Evolutionary conservation across 1,140 invertebrate species (phyloP).

Genomic region (Plutomurus gul): DNA sequence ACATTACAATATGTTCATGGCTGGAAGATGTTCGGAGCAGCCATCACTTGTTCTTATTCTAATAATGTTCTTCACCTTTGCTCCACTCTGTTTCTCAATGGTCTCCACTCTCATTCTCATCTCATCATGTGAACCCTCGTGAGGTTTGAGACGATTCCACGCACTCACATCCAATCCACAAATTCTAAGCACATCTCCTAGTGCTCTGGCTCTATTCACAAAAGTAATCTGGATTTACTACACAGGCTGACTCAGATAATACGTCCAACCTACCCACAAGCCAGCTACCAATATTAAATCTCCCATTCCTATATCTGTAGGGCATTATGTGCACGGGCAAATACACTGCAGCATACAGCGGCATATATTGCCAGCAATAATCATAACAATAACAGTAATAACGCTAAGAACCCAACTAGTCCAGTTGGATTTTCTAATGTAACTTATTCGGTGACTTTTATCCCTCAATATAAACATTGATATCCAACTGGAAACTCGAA

Average conservation of each 20-base stretch:
- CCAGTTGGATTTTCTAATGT: slow-evolving; percentile 15
- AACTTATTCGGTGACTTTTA: slow-evolving; percentile 12
- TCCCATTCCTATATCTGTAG: not conserved
- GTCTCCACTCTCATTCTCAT: slow-evolving; percentile 26
- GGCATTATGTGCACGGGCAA: not conserved
- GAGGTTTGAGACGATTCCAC: not conserved
- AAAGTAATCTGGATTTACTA: slow-evolving; percentile 18
- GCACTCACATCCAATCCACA: not conserved
- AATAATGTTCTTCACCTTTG: not conserved
- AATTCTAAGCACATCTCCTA: slow-evolving; percentile 13
- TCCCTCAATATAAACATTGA: not conserved
- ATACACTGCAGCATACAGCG: not conserved
- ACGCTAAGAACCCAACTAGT: not conserved
- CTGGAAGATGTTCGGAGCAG: not conserved
- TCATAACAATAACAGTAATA: slow-evolving; percentile 28
- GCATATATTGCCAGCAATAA: slow-evolving; percentile 3
- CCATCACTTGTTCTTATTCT: slow-evolving; percentile 3
- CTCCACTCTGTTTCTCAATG: not conserved
- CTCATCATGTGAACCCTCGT: slow-evolving; percentile 7
- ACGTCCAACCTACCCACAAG: not conserved
- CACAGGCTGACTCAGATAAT: not conserved
- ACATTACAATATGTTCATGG: not conserved
- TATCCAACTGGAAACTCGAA: not conserved
- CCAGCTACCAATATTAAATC: not conserved
- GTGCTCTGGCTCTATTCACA: not conserved